Conservation (phyloP, 2,888 invertebrate genomes). For the Ectemnius continuus region DNA sequence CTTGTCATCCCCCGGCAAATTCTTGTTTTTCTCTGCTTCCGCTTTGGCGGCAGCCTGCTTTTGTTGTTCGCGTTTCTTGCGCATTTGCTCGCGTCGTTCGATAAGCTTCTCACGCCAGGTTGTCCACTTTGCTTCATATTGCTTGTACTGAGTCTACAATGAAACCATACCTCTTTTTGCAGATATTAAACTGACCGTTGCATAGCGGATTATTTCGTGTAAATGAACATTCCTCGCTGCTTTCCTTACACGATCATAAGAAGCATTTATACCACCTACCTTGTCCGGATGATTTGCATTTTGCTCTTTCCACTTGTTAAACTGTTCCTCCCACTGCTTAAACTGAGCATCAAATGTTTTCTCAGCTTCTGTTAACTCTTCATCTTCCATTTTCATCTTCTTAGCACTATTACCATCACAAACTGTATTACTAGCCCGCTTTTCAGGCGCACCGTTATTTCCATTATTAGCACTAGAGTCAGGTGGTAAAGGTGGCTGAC, state of each 20-base stretch:
- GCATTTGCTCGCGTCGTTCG: constrained; percentile 90
- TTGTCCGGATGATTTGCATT: constrained; percentile 95
- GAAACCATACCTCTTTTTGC: constrained; percentile 30
- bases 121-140: constrained; percentile 94
- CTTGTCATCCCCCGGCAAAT: constrained; percentile 72
- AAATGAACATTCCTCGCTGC: background rate
- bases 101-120: constrained; percentile 88
- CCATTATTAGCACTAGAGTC: constrained; percentile 55
- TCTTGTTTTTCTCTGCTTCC: constrained; percentile 72
- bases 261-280: constrained; percentile 75
- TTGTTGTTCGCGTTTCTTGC: constrained; percentile 81
- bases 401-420: constrained; percentile 71
- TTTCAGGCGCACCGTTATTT: constrained; percentile 52
- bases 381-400: constrained; percentile 72
- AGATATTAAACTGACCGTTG: constrained; percentile 16
- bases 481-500: constrained; percentile 71
- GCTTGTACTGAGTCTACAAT: constrained; percentile 83
- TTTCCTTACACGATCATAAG: background rate
- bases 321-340: constrained; percentile 94
- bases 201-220: background rate
- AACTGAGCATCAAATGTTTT: constrained; percentile 93
- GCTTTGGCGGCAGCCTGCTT: constrained; percentile 68
- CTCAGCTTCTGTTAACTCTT: constrained; percentile 83
- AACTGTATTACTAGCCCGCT: constrained; percentile 64
- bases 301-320: constrained; percentile 93